Base-by-base conservation (phyloP, 2,113 vertebrate genomes). In the Lamprotornis superbus region DNA sequence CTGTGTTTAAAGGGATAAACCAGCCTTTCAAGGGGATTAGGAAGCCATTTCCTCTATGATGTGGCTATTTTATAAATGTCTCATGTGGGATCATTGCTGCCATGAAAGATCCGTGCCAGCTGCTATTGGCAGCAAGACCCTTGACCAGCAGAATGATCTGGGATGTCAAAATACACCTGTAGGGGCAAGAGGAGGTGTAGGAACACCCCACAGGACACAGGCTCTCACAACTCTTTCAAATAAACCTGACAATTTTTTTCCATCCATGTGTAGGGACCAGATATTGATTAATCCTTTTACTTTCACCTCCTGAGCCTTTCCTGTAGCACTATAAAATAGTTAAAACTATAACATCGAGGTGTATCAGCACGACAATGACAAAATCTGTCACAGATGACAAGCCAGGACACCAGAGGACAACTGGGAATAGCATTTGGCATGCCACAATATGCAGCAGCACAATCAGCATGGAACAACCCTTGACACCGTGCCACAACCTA, bases 11-110 rank as follows among this genome's bases (percentile, higher is more conserved):
- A 84, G 20, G 69, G 30, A 81, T 75, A 87, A 92, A 40, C 3
- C 37, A n/a, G 37, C 23, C 44, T 75, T 89, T 74, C 35, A 75
- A 83, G 52, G 35, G 47, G 35, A 89, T 90, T 89, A 89, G 39
- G 56, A 83, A 89, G 33, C 23, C 22, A 55, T 89, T 90, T 93
- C 64, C 33, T 75, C 76, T 64, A 7, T 75, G 69, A 78, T 60
- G 52, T 83, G 64, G 50, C 69, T 96, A 27, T 92, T 95, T 93
- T 67, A 68, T 70, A 83, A 86, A 87, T 60, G 44, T 28, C 23
- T 80, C 1, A 0, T 53, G 19, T 83, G 82, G 71, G 30, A 53
- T 80, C 0, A 0, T 55, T 69, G 14, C 9, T 52, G 64, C 40
- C 39, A 31, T 77, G 78, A 61, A 74, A 78, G 42, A 84, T 56